These are phyloP conservation scores for Latheticus oryzae DNA, from an alignment of 2,888 invertebrate species.

Conservation along the genomic window DNA sequence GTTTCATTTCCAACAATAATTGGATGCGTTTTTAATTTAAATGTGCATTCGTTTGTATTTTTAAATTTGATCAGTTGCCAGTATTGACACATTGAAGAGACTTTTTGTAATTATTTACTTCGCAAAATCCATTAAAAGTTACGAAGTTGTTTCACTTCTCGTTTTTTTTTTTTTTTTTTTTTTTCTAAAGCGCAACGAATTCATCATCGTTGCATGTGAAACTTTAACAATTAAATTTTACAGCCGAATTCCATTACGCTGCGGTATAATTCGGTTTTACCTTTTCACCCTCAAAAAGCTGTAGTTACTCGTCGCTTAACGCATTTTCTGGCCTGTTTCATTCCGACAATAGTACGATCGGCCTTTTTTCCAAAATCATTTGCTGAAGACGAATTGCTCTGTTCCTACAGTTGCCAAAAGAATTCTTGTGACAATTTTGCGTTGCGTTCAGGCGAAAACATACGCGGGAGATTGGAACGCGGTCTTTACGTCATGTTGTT, in stretches of 20 bases:
- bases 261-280: constrained; percentile 26
- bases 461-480: constrained; percentile 26
- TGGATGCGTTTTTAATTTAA: constrained; percentile 41
- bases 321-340: constrained; percentile 40
- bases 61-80: constrained; percentile 17
- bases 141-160: constrained; percentile 16
- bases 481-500: constrained; percentile 47
- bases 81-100: neutral
- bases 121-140: constrained; percentile 35
- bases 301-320: constrained; percentile 31
- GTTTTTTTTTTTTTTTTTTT: too few relatives aligned
- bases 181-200: constrained; percentile 24
- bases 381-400: constrained; percentile 53
- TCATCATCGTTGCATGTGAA: constrained; percentile 32
- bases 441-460: constrained; percentile 46
- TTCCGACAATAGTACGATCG: constrained; percentile 36
- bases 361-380: constrained; percentile 32
- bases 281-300: constrained; percentile 12
- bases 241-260: constrained; percentile 37
- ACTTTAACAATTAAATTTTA: constrained; percentile 41
- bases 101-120: constrained; percentile 21
- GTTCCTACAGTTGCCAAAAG: constrained; percentile 46
- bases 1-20: constrained; percentile 36
- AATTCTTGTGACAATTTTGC: constrained; percentile 53
- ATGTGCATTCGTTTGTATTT: constrained; percentile 20